Base-by-base conservation (phyloP, 2,113 vertebrate genomes). In the Glareola pratincola region DNA sequence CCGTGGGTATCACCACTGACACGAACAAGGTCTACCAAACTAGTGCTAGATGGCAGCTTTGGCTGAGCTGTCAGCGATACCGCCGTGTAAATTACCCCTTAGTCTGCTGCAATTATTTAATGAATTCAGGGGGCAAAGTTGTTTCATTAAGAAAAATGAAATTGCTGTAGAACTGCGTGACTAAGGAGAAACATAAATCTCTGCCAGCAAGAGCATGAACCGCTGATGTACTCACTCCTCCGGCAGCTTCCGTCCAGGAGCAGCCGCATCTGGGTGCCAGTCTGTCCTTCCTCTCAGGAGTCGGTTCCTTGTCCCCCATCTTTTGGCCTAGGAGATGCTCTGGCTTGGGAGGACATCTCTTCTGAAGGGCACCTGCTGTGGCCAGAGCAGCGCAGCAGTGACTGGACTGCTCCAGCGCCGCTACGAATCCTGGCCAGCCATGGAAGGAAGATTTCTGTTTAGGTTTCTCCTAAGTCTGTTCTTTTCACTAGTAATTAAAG, bases 401-500 rank as follows among this genome's bases (percentile, higher is more conserved):
- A 30, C 9, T 6, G 7, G 30, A 39, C 54, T 0, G 10, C 68
- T 66, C 67, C 13, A 1, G 63, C 17, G 3, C 3, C 4, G 71
- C 78, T 30, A n/a, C 2, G 43, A 77, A 56, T 41, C 51, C 64
- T 4, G 0, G 85, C 85, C 95, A 84, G 82, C 5, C 20, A 12
- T 0, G 22, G 71, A 23, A 94, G 59, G 45, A 54, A n/a, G n/a
- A 77, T 59, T 80, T 47, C 59, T 68, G 48, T 59, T 91, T 45
- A 92, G 79, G 56, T 56, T 94, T 96, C 39, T 39, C 5, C 0
- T 13, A 90, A 93, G 75, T 56, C 90, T 94, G 88, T 86, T 91
- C 81, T 75, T 93, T 56, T 84, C 69, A 48, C 68, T 18, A 43
- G 72, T 94, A 97, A 97, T 95, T 94, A 72, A 77, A 94, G 56